phyloP scores from a whole-genome alignment of 2,888 invertebrate species.

The Dermolepida albohirtum region DNA sequence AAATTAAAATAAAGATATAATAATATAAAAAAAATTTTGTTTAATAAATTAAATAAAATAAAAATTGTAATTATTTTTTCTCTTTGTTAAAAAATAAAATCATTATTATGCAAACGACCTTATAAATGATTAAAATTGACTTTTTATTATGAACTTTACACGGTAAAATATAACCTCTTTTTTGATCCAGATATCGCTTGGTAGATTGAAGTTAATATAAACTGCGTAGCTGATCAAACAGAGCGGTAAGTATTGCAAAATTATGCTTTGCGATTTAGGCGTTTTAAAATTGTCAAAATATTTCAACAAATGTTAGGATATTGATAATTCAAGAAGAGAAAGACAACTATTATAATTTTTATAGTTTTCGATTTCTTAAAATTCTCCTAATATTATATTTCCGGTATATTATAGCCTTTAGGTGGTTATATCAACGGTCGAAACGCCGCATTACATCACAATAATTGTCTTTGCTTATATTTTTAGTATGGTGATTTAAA shows the following conservation, averaged over 20 bases:
- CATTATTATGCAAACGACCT: too few relatives aligned
- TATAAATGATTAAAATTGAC: too few relatives aligned
- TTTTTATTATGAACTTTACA: too few relatives aligned
- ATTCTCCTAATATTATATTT: too few relatives aligned
- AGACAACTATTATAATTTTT: conserved; percentile 17
- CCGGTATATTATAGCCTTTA: too few relatives aligned
- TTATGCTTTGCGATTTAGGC: conserved; percentile 19
- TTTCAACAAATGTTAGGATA: conserved; percentile 11
- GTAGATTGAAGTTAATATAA: not conserved
- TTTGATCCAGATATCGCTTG: not conserved
- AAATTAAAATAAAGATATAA: too few relatives aligned
- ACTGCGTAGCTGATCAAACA: not conserved
- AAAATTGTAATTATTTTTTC: too few relatives aligned
- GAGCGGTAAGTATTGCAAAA: conserved; percentile 12
- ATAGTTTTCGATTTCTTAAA: not conserved
- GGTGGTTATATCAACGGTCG: too few relatives aligned
- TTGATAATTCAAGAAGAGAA: conserved; percentile 5
- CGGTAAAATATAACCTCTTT: not conserved
- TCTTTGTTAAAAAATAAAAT: too few relatives aligned
- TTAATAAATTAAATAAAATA: too few relatives aligned
- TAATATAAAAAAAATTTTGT: too few relatives aligned
- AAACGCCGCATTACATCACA: conserved; percentile 7
- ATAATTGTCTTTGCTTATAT: conserved; percentile 26
- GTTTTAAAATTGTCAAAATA: conserved; percentile 21
- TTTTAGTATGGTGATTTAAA: conserved; percentile 39